Evolutionary conservation across 2,888 invertebrate species (phyloP).

Genomic region (Caenorhabditis sp.): DNA sequence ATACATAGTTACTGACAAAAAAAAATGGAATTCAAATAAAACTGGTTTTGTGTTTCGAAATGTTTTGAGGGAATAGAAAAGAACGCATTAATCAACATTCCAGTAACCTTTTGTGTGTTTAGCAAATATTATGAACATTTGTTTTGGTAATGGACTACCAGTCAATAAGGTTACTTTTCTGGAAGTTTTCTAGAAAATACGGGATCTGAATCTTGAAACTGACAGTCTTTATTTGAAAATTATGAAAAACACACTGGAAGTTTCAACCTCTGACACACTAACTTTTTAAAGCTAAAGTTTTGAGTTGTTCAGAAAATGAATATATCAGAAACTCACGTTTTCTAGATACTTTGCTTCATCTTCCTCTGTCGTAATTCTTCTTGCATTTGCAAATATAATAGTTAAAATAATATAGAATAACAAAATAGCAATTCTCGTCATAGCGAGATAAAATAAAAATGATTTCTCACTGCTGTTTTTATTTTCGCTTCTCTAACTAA

Average conservation of each 20-base stretch:
- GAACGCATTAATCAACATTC: not conserved
- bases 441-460: not conserved
- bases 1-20: not conserved
- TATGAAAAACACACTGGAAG: too few relatives aligned
- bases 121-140: not conserved
- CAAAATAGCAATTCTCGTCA: not conserved
- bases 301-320: too few relatives aligned
- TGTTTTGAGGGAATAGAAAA: not conserved
- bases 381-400: not conserved
- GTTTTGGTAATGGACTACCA: too few relatives aligned
- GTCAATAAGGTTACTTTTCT: too few relatives aligned
- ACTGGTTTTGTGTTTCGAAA: constrained; percentile 3
- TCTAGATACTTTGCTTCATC: constrained; percentile 28
- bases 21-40: not conserved
- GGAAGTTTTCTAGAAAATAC: too few relatives aligned
- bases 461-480: not conserved
- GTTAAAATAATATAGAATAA: not conserved
- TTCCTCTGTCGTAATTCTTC: constrained; percentile 20
- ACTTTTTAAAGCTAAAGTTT: too few relatives aligned
- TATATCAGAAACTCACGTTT: constrained; percentile 25
- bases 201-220: not conserved
- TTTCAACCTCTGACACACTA: too few relatives aligned
- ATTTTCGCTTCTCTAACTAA: not conserved
- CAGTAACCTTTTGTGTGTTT: not conserved
- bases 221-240: not conserved